Evolutionary conservation across 1,140 invertebrate genomes (phyloP).

Genomic region (Rhopalosiphum maidis): DNA sequence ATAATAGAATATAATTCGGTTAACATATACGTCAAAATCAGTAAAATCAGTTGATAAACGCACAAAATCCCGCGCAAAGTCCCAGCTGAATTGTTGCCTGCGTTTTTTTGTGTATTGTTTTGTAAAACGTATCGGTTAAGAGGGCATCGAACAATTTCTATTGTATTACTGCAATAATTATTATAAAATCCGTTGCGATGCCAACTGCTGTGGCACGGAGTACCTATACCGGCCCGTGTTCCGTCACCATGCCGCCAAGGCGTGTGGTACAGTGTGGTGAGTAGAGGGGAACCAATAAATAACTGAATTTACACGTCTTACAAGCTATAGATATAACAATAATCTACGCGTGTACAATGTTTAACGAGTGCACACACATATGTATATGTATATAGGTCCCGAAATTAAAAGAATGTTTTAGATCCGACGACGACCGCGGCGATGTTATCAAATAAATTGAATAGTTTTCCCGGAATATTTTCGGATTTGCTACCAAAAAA

Average conservation of each 20-base stretch:
- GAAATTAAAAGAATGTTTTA: neutral
- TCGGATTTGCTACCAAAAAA: slow-evolving; percentile 3
- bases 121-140: too few species aligned
- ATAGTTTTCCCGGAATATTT: neutral
- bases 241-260: too few species aligned
- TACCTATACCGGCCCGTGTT: too few species aligned
- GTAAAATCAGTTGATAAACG: too few species aligned
- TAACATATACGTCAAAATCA: neutral
- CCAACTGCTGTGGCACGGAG: neutral
- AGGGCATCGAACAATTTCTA: too few species aligned
- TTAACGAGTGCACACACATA: neutral
- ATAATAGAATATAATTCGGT: neutral
- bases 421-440: neutral
- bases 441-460: slow-evolving; percentile 9
- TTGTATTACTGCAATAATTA: neutral
- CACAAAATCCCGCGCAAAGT: too few species aligned
- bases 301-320: neutral
- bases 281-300: neutral
- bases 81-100: too few species aligned
- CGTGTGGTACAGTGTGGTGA: neutral
- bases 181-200: neutral
- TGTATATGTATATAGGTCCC: neutral
- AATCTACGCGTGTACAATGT: neutral
- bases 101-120: too few species aligned
- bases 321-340: neutral